Evolutionary conservation across 2,888 invertebrate species (phyloP).

Genomic region (Rhagophthalmus giganteus): DNA sequence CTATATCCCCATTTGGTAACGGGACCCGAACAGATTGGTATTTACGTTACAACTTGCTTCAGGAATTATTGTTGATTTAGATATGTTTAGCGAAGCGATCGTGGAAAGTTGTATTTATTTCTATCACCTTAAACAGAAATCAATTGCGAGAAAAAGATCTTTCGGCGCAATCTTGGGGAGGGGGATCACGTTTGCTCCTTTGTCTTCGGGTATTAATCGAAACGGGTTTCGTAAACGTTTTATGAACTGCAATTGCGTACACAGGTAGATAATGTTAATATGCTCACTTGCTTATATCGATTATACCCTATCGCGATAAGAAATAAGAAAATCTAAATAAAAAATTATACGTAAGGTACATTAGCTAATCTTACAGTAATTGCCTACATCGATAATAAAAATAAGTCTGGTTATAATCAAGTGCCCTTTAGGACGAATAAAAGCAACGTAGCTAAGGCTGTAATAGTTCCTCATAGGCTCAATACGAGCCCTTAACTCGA

Average conservation of each 20-base stretch:
- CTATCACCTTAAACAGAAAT: no score
- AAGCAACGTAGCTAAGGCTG: slow-evolving; percentile 26
- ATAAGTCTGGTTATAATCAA: background rate
- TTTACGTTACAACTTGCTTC: slow-evolving; percentile 13
- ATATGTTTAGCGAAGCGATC: slow-evolving; percentile 1
- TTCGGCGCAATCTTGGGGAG: no score
- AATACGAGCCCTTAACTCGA: slow-evolving; percentile 49
- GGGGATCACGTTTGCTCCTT: no score
- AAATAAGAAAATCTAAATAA: background rate
- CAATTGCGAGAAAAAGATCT: no score
- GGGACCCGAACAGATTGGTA: slow-evolving; percentile 22
- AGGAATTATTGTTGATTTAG: slow-evolving; percentile 12
- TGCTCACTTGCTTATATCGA: no score
- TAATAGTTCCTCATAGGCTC: slow-evolving; percentile 47
- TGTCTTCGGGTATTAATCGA: no score
- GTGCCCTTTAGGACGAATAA: slow-evolving; percentile 29
- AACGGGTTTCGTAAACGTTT: no score
- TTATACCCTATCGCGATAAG: no score
- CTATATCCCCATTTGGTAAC: slow-evolving; percentile 34
- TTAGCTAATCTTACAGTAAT: background rate
- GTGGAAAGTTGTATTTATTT: no score
- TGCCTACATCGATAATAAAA: background rate
- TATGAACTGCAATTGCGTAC: no score
- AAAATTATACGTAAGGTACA: background rate
- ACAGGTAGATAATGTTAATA: no score